phyloP scores from a whole-genome alignment of 2,113 vertebrate genomes.

The Poeciliopsis prolifica region DNA sequence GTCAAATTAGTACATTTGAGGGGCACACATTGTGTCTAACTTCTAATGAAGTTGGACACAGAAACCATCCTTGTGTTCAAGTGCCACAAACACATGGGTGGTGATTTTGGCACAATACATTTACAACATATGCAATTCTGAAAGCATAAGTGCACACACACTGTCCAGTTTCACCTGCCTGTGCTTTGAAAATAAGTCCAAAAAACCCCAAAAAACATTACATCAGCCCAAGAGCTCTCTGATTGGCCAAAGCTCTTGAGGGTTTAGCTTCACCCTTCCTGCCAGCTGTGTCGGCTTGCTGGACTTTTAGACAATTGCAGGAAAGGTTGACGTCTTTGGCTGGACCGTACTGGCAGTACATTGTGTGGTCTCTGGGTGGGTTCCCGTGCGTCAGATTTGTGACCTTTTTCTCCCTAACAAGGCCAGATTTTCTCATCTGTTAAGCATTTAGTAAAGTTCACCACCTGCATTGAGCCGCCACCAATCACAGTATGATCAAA shows the following conservation, averaged over 20 bases:
- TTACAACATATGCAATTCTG: neutral
- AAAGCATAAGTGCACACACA: neutral
- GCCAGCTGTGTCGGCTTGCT: slow-evolving; percentile 54
- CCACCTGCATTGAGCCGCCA: neutral
- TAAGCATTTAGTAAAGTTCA: slow-evolving; percentile 36
- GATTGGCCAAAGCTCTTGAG: slow-evolving; percentile 50
- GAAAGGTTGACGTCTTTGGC: slow-evolving; percentile 65
- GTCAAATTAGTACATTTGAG: neutral
- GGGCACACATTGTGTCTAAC: neutral
- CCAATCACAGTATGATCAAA: slow-evolving; percentile 19
- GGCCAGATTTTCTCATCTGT: slow-evolving; percentile 20
- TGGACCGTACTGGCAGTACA: slow-evolving; percentile 51
- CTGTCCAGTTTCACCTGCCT: slow-evolving; percentile 5
- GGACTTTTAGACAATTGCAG: slow-evolving; percentile 72
- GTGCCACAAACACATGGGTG: too few species aligned
- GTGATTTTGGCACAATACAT: neutral
- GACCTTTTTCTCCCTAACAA: slow-evolving; percentile 64
- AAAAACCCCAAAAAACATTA: slow-evolving; percentile 31
- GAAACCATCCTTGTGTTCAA: too few species aligned
- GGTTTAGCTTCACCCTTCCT: slow-evolving; percentile 65
- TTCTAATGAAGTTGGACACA: neutral
- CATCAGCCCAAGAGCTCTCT: slow-evolving; percentile 37
- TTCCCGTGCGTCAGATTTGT: slow-evolving; percentile 43
- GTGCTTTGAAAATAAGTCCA: neutral
- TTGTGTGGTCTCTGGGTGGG: slow-evolving; percentile 61